Conservation (phyloP, 1,140 invertebrate species). For the Mamestra configurata region DNA sequence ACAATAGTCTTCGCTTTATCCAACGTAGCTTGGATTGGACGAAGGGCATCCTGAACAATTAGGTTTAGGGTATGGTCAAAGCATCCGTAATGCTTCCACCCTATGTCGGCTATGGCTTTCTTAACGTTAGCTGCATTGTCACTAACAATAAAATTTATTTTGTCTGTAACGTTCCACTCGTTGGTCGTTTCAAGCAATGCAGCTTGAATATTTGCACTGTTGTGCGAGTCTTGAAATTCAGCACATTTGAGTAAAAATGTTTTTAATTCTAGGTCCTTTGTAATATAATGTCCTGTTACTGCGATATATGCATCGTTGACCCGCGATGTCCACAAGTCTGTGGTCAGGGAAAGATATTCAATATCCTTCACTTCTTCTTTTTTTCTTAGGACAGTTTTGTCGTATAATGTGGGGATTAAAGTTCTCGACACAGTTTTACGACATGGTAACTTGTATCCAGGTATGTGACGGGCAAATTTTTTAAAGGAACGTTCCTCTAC, state of each 20-base stretch:
- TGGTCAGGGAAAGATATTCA: conserved; percentile 24
- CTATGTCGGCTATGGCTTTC: conserved; percentile 28
- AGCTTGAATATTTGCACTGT: conserved; percentile 27
- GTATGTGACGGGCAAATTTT: conserved; percentile 16
- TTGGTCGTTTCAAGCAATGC: conserved; percentile 8
- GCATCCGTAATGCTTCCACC: too few relatives aligned
- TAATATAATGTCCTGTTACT: conserved; percentile 34
- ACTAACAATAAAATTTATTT: conserved; percentile 50
- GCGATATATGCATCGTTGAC: conserved; percentile 34
- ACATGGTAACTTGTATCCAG: conserved; percentile 12
- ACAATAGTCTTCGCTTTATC: conserved; percentile 67
- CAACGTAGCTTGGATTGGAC: conserved; percentile 40
- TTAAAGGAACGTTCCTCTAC: conserved; percentile 37
- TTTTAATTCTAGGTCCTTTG: background rate
- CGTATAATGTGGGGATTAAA: background rate
- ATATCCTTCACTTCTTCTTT: background rate
- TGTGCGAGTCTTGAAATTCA: conserved; percentile 27
- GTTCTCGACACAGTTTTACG: conserved; percentile 12
- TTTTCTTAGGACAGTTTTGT: background rate
- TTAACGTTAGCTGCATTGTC: conserved; percentile 52
- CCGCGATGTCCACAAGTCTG: conserved; percentile 39
- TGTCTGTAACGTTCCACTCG: conserved; percentile 41
- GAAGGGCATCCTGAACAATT: conserved; percentile 60
- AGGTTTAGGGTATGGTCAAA: conserved; percentile 57
- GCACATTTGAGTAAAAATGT: background rate